Conservation (phyloP, 2,797 vertebrate genomes). For the Sebastes itinus region DNA sequence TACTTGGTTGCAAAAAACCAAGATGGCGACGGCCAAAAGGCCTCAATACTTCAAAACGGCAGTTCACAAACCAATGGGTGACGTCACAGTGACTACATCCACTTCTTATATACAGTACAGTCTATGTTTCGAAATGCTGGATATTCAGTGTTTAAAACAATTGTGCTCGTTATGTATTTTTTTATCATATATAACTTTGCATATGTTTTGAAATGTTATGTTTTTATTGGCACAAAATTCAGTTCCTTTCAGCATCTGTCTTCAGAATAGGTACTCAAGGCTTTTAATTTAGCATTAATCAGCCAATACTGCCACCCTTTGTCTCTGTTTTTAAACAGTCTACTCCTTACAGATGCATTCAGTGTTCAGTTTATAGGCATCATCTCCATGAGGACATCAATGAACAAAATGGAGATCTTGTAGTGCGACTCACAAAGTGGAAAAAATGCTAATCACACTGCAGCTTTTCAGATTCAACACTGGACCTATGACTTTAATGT, state of each 20-base stretch:
- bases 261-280: neutral
- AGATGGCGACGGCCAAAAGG: too few species aligned
- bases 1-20: too few species aligned
- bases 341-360: neutral
- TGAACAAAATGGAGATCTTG: neutral
- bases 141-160: neutral
- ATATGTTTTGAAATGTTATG: neutral
- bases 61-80: too few species aligned
- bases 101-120: too few species aligned
- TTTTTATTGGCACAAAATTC: neutral
- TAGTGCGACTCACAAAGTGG: neutral
- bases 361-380: neutral
- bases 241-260: neutral
- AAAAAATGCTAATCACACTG: neutral
- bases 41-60: too few species aligned
- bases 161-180: neutral
- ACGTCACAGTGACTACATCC: too few species aligned
- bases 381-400: neutral
- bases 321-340: neutral
- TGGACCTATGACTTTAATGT: neutral
- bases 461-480: neutral
- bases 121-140: neutral
- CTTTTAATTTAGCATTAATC: constrained; percentile 1
- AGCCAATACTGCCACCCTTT: neutral
- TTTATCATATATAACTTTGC: neutral